Base-by-base conservation (phyloP, 2,888 invertebrate genomes). In the Psylliodes chrysocephalus region DNA sequence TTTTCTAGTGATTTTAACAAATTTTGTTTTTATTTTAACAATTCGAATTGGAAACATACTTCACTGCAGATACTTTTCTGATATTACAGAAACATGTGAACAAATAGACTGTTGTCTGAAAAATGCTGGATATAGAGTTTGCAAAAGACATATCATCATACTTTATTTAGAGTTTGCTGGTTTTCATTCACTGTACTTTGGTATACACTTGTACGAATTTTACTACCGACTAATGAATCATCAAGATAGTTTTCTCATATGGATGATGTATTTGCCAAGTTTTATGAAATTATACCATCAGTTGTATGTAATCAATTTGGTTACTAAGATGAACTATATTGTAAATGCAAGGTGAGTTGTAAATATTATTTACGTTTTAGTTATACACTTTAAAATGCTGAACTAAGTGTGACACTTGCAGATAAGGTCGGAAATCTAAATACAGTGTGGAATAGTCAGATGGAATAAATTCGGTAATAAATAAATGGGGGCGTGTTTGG, bases 241-340 rank as follows among this genome's bases (percentile, higher is more conserved):
- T 3, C 1, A 49, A 14, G 28, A 25, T 25, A 8, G 15, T 2
- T 40, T 12, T 49, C 7, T 49, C 0, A 18, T 49, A n/a, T 40
- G 49, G 49, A 8, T 49, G 1, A 15, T 51, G 12, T 59, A 49
- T 40, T 4, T 59, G 8, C 59, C 59, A 1, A 25, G 38, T 15
- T 38, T 59, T 0, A 1, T 49, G 15, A 25, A 49, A 49, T n/a
- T 59, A 18, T 51, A 59, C 25, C 51, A 59, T 33, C 49, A 59
- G 12, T 17, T 59, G 1, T 59, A 30, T 28, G 44, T 59, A 1
- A 51, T 51, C 6, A 40, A 15, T 38, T 6, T 49, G 2, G 17
- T 59, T 3, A 40, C 40, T 1, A 59, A 30, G 35, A 25, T 59
- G 4, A 59, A 59, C 28, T 1, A 8, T 18, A 18, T 49, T 12